Percentiles rank a stretch among this genome's conserved stretches.
Evolutionary conservation across 2,113 vertebrate species (phyloP).

Genomic region (Dicentrarchus labrax): DNA sequence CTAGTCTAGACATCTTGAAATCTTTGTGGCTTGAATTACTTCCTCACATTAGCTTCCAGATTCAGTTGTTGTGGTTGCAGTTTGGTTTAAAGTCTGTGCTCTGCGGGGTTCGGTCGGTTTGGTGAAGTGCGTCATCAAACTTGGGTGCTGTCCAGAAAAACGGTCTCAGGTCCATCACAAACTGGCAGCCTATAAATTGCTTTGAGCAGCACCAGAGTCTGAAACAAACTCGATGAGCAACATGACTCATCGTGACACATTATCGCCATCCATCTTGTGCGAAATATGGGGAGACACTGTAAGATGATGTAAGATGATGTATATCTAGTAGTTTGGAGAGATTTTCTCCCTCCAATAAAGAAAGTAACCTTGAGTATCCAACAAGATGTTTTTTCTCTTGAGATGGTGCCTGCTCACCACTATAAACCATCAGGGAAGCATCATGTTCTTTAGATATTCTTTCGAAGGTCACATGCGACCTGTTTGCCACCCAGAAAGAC

Average conservation of each 20-base stretch:
- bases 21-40: too few relatives aligned
- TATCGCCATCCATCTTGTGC: not conserved
- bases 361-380: not conserved
- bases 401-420: not conserved
- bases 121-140: not conserved
- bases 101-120: not conserved
- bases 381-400: not conserved
- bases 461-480: slow-evolving; percentile 11
- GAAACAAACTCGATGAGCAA: not conserved
- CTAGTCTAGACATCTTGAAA: too few relatives aligned
- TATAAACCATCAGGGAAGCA: not conserved
- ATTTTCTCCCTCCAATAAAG: not conserved
- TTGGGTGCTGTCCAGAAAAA: not conserved
- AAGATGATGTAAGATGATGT: not conserved
- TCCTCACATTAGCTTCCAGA: too few relatives aligned
- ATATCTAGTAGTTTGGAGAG: too few relatives aligned
- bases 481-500: not conserved
- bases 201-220: not conserved
- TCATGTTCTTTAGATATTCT: not conserved
- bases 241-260: not conserved
- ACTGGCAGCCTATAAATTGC: not conserved
- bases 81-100: too few relatives aligned
- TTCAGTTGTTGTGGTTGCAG: too few relatives aligned
- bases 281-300: not conserved
- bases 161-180: not conserved